Conservation (phyloP, 2,797 vertebrate species). For the Furcifer pardalis region DNA sequence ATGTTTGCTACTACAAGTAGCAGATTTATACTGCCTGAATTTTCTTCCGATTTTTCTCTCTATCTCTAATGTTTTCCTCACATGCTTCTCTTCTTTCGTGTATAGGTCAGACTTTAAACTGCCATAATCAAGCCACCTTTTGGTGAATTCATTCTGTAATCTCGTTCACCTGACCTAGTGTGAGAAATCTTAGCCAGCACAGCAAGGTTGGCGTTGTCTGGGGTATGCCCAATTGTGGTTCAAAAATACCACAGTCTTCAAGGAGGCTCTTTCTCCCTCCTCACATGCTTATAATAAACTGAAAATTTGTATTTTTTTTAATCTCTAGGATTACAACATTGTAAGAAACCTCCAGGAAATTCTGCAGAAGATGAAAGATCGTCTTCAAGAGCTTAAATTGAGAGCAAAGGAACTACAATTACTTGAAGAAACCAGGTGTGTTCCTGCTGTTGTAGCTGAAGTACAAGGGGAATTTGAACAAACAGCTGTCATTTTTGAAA, state of each 20-base stretch:
- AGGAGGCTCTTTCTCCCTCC: too few species aligned
- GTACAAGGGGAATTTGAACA: constrained; percentile 76
- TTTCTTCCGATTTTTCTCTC: not conserved
- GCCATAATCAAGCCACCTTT: too few species aligned
- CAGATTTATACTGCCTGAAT: not conserved
- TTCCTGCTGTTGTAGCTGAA: constrained; percentile 63
- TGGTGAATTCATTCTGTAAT: too few species aligned
- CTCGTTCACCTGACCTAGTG: too few species aligned
- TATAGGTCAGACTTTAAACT: too few species aligned
- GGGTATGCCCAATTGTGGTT: too few species aligned
- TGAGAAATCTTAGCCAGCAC: too few species aligned
- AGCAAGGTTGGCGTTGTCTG: too few species aligned
- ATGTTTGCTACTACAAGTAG: not conserved
- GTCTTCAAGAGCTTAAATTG: constrained; percentile 87
- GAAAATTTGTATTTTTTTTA: constrained; percentile 35
- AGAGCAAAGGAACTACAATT: constrained; percentile 78
- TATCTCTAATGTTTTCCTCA: not conserved
- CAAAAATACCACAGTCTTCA: too few species aligned
- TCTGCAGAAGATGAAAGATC: constrained; percentile 84
- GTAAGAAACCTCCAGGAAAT: not conserved
- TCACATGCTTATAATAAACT: too few species aligned
- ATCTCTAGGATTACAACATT: constrained; percentile 51
- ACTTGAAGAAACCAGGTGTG: constrained; percentile 56
- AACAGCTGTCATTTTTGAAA: constrained; percentile 91
- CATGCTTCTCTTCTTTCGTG: too few species aligned